phyloP scores from a whole-genome alignment of 2,797 vertebrate species.

The Brotogeris chrysoptera region DNA sequence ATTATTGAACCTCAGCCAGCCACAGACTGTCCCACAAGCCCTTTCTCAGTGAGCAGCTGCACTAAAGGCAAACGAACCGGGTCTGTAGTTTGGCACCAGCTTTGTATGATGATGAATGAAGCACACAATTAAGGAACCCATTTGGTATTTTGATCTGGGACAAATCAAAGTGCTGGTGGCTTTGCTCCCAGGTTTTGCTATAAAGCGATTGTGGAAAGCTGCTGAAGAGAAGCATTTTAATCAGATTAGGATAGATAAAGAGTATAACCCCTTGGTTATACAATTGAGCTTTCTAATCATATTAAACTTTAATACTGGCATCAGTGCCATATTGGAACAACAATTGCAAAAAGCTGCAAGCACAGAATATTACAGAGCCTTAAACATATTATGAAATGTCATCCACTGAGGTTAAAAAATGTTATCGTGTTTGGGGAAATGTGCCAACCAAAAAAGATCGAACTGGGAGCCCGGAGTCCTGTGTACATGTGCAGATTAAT shows the following conservation, averaged over 20 bases:
- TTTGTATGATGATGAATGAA: background rate
- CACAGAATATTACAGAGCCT: constrained; percentile 55
- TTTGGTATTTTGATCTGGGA: background rate
- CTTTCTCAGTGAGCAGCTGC: background rate
- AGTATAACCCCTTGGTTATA: constrained; percentile 59
- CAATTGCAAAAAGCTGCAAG: constrained; percentile 49
- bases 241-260: constrained; percentile 68
- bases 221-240: constrained; percentile 60
- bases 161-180: background rate
- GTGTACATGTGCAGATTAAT: background rate
- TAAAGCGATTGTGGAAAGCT: constrained; percentile 50
- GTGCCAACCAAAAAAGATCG: background rate
- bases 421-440: background rate
- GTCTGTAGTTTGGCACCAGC: background rate
- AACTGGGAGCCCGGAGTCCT: background rate
- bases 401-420: constrained; percentile 42
- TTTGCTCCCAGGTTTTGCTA: constrained; percentile 31
- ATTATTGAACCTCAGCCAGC: background rate
- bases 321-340: constrained; percentile 59
- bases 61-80: fast-evolving
- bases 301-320: constrained; percentile 58
- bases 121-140: background rate
- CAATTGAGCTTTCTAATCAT: constrained; percentile 68
- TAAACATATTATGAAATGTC: constrained; percentile 65
- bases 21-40: background rate